These are phyloP conservation scores for Aethes cnicana DNA, from an alignment of 2,888 invertebrate genomes.

Conservation along the genomic window DNA sequence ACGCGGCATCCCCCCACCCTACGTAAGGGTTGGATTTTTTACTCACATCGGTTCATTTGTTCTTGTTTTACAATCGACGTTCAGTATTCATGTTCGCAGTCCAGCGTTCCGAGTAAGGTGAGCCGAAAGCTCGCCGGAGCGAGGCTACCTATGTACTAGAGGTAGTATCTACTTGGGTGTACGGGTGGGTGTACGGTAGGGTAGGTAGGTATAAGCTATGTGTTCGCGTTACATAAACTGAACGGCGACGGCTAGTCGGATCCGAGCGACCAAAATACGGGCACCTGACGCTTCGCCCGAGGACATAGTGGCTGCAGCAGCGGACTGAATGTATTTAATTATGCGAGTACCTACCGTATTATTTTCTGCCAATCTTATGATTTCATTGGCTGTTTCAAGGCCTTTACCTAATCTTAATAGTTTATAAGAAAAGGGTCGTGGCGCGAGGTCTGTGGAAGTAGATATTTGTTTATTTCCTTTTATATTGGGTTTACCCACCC, in stretches of 20 bases:
- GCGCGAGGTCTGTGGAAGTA: too few species aligned
- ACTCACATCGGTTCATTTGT: constrained; percentile 26
- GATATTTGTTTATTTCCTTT: too few species aligned
- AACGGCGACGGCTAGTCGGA: constrained; percentile 67
- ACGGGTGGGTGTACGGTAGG: constrained; percentile 43
- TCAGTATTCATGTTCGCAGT: constrained; percentile 26
- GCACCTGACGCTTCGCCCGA: constrained; percentile 67
- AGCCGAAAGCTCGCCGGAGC: constrained; percentile 29
- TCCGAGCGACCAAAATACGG: constrained; percentile 76
- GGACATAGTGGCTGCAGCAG: constrained; percentile 23
- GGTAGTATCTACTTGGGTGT: background rate
- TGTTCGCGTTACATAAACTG: constrained; percentile 69
- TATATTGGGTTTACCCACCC: too few species aligned
- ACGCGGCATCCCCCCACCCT: constrained; percentile 16
- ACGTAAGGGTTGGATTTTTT: constrained; percentile 26
- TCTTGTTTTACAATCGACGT: constrained; percentile 27
- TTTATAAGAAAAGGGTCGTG: too few species aligned
- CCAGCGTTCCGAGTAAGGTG: constrained; percentile 26
- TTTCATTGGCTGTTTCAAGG: too few species aligned
- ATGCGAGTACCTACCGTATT: too few species aligned
- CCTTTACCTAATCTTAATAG: too few species aligned
- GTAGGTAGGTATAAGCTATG: constrained; percentile 42
- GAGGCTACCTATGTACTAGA: constrained; percentile 29
- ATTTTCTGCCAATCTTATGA: too few species aligned
- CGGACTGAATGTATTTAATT: background rate